Base-by-base conservation (phyloP, 2,888 invertebrate species). In the Panopea generosa region DNA sequence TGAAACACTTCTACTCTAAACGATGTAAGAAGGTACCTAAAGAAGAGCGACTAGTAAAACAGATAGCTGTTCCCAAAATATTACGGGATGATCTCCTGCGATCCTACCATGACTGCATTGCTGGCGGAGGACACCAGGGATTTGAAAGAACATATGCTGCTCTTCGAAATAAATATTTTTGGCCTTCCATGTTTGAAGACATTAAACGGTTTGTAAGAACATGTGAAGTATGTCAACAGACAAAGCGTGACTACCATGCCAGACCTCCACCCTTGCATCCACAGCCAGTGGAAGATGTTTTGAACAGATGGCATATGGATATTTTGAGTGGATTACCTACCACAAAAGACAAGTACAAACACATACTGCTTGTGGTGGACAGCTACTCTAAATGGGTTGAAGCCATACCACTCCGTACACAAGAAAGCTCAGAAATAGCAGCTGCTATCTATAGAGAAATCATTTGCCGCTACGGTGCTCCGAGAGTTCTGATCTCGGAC, bases 261-360 rank as follows among this genome's bases (percentile, higher is more conserved):
- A 77, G 59, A 38, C 74, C 63, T 22, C 69, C 72, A 27, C 76
- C 81, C 7, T 49, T 78, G 9, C 62, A 72, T 11, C 82, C 83
- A 18, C 52, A 29, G 43, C 52, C 89, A 90, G 24, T 89, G 82
- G 91, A 97, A 97, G 73, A 61, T 49, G 16, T 66, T 27, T 76
- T 72, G 45, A 3, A 40, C 6, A 53, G 81, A 29, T 56, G 57
- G 52, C 82, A 83, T 27, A 77, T 79, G 50, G 82, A 79, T 63
- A 73, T 79, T 20, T 20, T 79, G 16, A 59, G 76, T 20, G 66
- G 75, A 11, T 18, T 70, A 6, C 63, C 66, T 11, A 79, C 45
- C 11, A 70, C 70, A 11, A 63, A 66, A 63, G 66, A 83, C 16
- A 62, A 62, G n/a, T 80, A 77, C 40, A 75, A 67, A 18, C 47